Evolutionary conservation across 1,140 invertebrate species (phyloP), one percentile per base, ranked within the genome.

Genomic region (Melitaea cinxia): DNA sequence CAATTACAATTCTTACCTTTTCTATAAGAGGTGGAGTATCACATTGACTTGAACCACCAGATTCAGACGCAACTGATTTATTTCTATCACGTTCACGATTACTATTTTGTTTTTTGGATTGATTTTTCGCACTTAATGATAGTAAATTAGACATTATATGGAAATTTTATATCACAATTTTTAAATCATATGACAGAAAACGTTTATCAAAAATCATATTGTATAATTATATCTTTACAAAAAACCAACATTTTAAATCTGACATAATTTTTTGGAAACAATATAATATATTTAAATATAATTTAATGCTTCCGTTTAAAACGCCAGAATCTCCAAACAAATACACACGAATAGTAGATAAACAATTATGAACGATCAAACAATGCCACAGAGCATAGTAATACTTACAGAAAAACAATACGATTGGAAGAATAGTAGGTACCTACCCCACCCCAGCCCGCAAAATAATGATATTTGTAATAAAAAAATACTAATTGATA

Each of bases 1-100:
- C 17, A 33, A 12, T 19, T 5, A n/a, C 15, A 45, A 35, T 35
- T 19, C 55, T 77, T 83, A 89, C 90, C 87, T 90, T 91, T 68
- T 91, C 90, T 54, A 65, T 79, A n/a, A 88, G 71, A n/a, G 87
- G 87, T n/a, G 88, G 87, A 14, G 87, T 91, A 72, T 90, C 89
- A 70, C 89, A 89, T 60, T 91, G 85, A 70, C 88, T 91, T 21
- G 89, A 89, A 47, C 86, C 88, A 50, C 87, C 88, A 52, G 88
- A 89, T 74, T 91, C 90, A 3, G 88, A 89, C 14, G 85, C 80
- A 17, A 83, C 76, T 4, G 83, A 80, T 65, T 89, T 91, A 60
- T 83, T 89, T 84, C 82, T 86, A 73, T 91, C 90, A 53, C 88
- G 83, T 21, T 90, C 88, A 50, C 88, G 76, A 59, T 54, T 78